Base-by-base conservation (phyloP, 2,888 invertebrate species). In the Noctua fimbriata region DNA sequence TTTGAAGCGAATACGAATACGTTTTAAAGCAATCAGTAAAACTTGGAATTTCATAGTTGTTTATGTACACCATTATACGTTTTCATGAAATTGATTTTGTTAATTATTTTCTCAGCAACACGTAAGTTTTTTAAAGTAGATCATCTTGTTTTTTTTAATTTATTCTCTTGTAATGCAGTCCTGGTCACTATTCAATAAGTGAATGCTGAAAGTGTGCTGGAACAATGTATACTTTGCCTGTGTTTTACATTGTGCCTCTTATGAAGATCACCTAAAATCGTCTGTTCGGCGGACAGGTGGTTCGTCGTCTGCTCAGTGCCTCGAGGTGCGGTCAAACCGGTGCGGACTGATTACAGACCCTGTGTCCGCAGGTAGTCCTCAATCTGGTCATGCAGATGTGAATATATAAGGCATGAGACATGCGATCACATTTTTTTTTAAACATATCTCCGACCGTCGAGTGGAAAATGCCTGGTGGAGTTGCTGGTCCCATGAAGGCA, bases 21-120 rank as follows among this genome's bases (percentile, higher is more conserved):
- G 1, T n/a, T 58, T n/a, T 58, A n/a, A 12, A n/a, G 14, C 58
- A 58, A 58, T n/a, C 58, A 5, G 58, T n/a, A n/a, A 24, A 58
- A 58, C 14, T 14, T 58, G 1, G 14, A n/a, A 14, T 58, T 58
- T 14, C n/a, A 14, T 58, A 58, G n/a, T 58, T n/a, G n/a, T 1
- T n/a, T 58, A 21, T 7, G 21, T 12, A 58, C 55, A n/a, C 55
- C 55, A n/a, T 10, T n/a, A 14, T n/a, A 36, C n/a, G 21, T 21
- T n/a, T n/a, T 1, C 47, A n/a, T 49, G 21, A 21, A 12, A 36
- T 16, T 49, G 12, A 24, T 69, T 7, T n/a, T 21, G 9, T 2
- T 28, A 12, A 12, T 72, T 16, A 49, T 24, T 41, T 41, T 49
- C 73, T 24, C 52, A 74, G 74, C 74, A 28, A 49, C 74, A 47